Evolutionary conservation across 2,888 invertebrate species (phyloP), one percentile per base, ranked within the genome.

Genomic region (Autographa pulchrina): DNA sequence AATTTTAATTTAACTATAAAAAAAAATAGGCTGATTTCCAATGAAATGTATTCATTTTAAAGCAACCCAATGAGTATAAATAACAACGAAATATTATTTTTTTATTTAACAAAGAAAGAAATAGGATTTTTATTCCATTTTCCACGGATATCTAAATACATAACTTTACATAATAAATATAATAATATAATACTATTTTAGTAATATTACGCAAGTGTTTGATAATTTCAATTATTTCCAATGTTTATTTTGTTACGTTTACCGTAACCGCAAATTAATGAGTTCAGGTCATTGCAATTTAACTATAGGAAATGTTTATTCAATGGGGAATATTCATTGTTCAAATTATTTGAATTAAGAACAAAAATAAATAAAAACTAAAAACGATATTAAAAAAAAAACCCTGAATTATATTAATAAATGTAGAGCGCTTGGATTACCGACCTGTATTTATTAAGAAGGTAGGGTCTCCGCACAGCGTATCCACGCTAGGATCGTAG

Each of bases 381-480:
- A n/a, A n/a, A 1, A n/a, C 0, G n/a, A 16, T n/a, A 48, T n/a
- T n/a, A n/a, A n/a, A 0, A 7, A 16, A 16, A 5, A 7, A 7
- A 4, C 16, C 8, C n/a, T 48, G 13, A 41, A 52, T 6, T 52
- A 13, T 56, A 13, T 20, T 56, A 20, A 25, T 18, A 54, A 54
- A 20, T 18, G 54, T 20, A 20, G 54, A 13, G 13, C 25, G 25
- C 5, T n/a, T 2, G 14, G 14, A 5, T 61, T 65, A 87, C 90
- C 80, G 72, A 95, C 95, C 95, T 93, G 94, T 80, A 65, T 83
- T 91, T 83, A 95, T 85, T 70, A 93, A 87, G 76, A 93, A 96
- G 32, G 94, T 83, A 64, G 92, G 83, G 77, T 96, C 94, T 48
- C 81, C 82, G 75, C 94, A 95, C 86, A 95, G 87, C 52, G 89